Percentiles rank a stretch among this genome's conserved stretches.
phyloP scores from a whole-genome alignment of 2,113 vertebrate species.

The Manacus vitellinus region DNA sequence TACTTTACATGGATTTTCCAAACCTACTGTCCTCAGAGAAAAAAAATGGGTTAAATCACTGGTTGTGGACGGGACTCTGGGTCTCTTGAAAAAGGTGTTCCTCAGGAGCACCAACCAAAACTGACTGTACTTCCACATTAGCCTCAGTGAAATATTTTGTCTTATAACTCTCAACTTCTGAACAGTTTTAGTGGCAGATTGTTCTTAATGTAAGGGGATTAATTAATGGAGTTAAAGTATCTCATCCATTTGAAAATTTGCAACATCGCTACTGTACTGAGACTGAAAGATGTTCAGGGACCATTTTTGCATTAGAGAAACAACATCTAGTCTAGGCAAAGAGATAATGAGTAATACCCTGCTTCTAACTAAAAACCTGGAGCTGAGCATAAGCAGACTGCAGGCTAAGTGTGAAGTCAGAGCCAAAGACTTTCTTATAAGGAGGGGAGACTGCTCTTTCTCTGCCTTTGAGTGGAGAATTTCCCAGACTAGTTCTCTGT shows the following conservation, averaged over 20 bases:
- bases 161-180: not conserved
- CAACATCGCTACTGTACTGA: not conserved
- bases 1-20: not conserved
- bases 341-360: not conserved
- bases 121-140: not conserved
- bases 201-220: not conserved
- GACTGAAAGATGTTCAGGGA: not conserved
- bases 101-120: not conserved
- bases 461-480: not conserved
- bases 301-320: not conserved
- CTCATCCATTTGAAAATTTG: not conserved
- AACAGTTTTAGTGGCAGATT: not conserved
- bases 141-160: not conserved
- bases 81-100: not conserved
- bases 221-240: not conserved
- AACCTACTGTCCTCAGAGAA: not conserved
- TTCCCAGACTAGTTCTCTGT: not conserved
- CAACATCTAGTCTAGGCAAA: not conserved
- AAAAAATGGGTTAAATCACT: not conserved
- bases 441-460: not conserved
- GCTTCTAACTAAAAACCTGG: not conserved
- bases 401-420: not conserved
- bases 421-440: not conserved
- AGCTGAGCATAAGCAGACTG: not conserved
- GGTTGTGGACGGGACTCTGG: not conserved